phyloP scores from a whole-genome alignment of 2,797 vertebrate genomes.

The Buceros bicornis region DNA sequence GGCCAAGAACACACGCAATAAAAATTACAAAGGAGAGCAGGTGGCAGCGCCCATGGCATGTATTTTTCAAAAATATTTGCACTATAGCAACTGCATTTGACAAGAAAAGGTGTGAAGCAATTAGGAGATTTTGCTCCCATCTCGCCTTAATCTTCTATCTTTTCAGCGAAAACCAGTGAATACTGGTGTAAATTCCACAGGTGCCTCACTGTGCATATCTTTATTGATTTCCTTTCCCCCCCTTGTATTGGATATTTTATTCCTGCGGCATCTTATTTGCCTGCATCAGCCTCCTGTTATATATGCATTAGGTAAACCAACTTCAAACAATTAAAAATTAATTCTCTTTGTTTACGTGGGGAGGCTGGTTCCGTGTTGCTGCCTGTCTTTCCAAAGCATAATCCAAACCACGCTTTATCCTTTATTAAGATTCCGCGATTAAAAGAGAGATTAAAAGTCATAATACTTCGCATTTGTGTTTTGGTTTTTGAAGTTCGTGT shows the following conservation, averaged over 20 bases:
- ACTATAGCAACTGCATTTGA: neutral
- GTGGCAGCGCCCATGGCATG: neutral
- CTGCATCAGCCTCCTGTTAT: neutral
- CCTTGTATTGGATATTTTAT: neutral
- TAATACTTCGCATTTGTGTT: neutral
- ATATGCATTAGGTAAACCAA: constrained; percentile 8
- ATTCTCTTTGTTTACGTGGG: constrained; percentile 23
- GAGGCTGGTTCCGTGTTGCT: constrained; percentile 28
- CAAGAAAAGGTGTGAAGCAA: neutral
- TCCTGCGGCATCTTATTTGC: constrained; percentile 32
- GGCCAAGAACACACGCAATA: neutral
- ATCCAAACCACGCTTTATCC: constrained; percentile 26
- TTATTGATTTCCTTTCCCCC: neutral
- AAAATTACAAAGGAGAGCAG: neutral
- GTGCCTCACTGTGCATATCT: neutral
- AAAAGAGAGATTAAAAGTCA: neutral
- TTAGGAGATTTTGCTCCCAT: fast-evolving
- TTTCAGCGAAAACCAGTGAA: neutral
- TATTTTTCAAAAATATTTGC: neutral
- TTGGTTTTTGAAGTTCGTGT: neutral
- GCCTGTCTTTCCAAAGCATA: neutral
- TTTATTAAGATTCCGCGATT: constrained; percentile 5
- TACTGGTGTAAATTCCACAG: neutral
- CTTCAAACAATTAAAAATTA: constrained; percentile 53
- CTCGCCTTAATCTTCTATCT: neutral